Conservation (phyloP, 2,888 invertebrate genomes). For the Leptinotarsa haldemani region DNA sequence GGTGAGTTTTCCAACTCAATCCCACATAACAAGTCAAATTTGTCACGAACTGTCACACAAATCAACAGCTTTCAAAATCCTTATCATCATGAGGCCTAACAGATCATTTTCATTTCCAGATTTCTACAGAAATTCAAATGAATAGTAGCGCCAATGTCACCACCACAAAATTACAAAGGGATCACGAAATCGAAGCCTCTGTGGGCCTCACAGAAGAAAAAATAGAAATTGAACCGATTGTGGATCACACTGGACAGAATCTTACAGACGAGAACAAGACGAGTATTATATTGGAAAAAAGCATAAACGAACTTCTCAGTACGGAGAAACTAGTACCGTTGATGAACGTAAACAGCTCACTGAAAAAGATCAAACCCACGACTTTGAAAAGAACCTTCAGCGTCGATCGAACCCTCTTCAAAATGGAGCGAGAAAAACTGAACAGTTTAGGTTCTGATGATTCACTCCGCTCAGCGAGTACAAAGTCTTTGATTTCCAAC, state of each 20-base stretch:
- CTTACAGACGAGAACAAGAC: not conserved
- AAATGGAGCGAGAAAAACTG: slow-evolving; percentile 52
- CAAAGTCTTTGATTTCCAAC: slow-evolving; percentile 42
- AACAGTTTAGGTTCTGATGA: slow-evolving; percentile 53
- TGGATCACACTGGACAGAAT: not conserved
- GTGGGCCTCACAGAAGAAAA: not conserved
- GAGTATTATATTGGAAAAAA: not conserved
- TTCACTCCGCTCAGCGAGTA: slow-evolving; percentile 46
- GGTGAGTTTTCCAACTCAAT: not conserved
- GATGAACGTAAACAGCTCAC: slow-evolving; percentile 58
- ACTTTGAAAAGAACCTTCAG: slow-evolving; percentile 58
- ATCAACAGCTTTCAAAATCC: slow-evolving; percentile 4
- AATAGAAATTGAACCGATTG: not conserved
- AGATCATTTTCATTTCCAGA: slow-evolving; percentile 5
- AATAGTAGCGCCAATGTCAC: slow-evolving; percentile 5
- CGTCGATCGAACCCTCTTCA: slow-evolving; percentile 52
- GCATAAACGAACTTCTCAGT: slow-evolving; percentile 24
- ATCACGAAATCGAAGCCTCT: not conserved
- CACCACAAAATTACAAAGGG: slow-evolving; percentile 18
- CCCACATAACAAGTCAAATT: not conserved
- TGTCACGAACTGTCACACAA: slow-evolving; percentile 17
- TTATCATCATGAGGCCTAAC: not conserved
- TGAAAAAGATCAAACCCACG: slow-evolving; percentile 47
- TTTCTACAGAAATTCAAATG: slow-evolving; percentile 17
- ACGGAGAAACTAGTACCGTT: slow-evolving; percentile 59